Evolutionary conservation across 2,113 vertebrate species (phyloP).

Genomic region (Silurus asotus): DNA sequence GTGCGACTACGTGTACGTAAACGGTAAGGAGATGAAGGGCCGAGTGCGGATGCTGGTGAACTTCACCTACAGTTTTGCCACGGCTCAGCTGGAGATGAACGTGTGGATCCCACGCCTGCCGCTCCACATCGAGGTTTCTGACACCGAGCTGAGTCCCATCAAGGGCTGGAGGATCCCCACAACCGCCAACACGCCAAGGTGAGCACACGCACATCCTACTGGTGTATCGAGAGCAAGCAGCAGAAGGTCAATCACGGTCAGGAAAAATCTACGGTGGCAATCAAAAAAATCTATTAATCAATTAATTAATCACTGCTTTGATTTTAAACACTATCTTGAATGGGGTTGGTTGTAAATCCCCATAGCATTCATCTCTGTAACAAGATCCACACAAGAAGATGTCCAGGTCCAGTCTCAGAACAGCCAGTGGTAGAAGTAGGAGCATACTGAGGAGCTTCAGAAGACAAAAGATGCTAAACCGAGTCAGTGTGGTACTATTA

Average conservation of each 20-base stretch:
- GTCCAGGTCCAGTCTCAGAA: no score
- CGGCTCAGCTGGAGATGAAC: conserved; percentile 81
- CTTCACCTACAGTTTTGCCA: conserved; percentile 89
- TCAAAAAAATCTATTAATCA: no score
- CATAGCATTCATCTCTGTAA: not conserved
- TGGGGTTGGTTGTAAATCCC: not conserved
- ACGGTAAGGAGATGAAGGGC: conserved; percentile 95
- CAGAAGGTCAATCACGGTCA: not conserved
- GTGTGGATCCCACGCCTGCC: conserved; percentile 95
- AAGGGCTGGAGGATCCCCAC: conserved; percentile 93
- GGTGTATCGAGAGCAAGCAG: not conserved
- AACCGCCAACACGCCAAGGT: conserved; percentile 81
- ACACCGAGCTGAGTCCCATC: conserved; percentile 94
- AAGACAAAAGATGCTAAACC: no score
- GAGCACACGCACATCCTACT: conserved; percentile 6
- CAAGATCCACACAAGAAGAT: not conserved
- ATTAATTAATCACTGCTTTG: not conserved
- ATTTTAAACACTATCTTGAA: not conserved
- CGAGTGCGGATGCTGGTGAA: conserved; percentile 83
- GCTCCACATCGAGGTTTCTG: conserved; percentile 93
- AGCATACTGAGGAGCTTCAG: not conserved
- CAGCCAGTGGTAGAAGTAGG: not conserved
- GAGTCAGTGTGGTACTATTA: no score
- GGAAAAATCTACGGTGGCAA: not conserved
- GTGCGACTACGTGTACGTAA: conserved; percentile 94